Evolutionary conservation across 2,113 vertebrate species (phyloP).

Genomic region (Fregata magnificens): DNA sequence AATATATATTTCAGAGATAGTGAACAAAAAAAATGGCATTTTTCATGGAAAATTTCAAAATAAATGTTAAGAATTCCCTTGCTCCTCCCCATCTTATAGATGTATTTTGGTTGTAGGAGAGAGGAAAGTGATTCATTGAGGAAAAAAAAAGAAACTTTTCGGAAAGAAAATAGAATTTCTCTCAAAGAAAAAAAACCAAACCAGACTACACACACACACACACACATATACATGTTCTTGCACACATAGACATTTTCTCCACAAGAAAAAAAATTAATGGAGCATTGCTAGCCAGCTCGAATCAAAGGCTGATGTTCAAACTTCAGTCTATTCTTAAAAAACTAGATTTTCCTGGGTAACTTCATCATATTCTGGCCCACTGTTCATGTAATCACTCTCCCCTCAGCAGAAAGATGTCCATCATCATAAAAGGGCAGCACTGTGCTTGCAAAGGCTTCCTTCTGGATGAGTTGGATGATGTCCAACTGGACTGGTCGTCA

Average conservation of each 20-base stretch:
- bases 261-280: background rate
- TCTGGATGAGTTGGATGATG: background rate
- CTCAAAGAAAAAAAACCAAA: background rate
- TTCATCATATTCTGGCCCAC: background rate
- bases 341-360: background rate
- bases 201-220: background rate
- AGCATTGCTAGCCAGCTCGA: background rate
- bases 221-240: background rate
- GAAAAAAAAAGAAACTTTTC: background rate
- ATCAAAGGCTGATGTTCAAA: background rate
- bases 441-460: background rate
- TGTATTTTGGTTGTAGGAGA: background rate
- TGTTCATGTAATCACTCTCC: background rate
- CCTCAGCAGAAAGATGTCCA: background rate
- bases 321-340: background rate
- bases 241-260: background rate
- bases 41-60: background rate
- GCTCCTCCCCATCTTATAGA: background rate
- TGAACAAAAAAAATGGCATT: background rate
- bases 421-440: background rate
- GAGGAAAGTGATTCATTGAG: background rate
- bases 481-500: background rate
- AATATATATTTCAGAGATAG: background rate
- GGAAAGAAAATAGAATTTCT: background rate
- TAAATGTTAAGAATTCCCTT: background rate